Evolutionary conservation across 1,140 invertebrate genomes (phyloP), one percentile per base, ranked within the genome.

Genomic region (Palaemon carinicauda): DNA sequence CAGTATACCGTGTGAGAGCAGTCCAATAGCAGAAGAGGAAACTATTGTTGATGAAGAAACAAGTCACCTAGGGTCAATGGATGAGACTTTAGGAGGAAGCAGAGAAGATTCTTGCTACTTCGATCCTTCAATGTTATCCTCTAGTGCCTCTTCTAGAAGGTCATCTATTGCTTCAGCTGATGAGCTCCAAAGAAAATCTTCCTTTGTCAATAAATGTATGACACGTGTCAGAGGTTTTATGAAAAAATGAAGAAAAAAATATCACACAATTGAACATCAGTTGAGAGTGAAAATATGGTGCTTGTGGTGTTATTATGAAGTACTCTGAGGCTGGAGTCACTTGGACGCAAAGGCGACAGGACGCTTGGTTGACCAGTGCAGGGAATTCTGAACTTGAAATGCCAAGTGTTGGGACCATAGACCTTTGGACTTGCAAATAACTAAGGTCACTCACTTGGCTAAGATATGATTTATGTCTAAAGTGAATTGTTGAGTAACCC

Each of bases 161-260:
- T 87, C 85, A 33, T 87, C 85, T 19, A 41, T 82, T 65, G 52
- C 85, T 27, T 81, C 85, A 27, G 52, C 71, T 15, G 85, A 82
- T 33, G 85, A 82, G 27, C 56, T 75, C 31, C 24, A 54, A 15
- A 80, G 85, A 52, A 87, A 87, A 52, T 75, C 85, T 24, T 87
- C 85, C 27, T 87, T 87, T 33, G 85, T 87, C 21, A 81, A 87
- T 53, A 87, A 87, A 73, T 87, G 85, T 69, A 82, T 87, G 79
- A 87, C 79, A 21, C 69, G 85, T 19, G 85, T 87, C 10, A 56
- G 79, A 78, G 80, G 79, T 53, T 82, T 87, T 29, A 87, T 87
- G 24, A 87, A 87, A 80, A 87, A 87, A 21, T 82, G 19, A 41
- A 27, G 17, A 33, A 73, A 75, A 33, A 73, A 75, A 14, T 60